Base-by-base conservation (phyloP, 2,113 vertebrate genomes). In the Callipepla californica region DNA sequence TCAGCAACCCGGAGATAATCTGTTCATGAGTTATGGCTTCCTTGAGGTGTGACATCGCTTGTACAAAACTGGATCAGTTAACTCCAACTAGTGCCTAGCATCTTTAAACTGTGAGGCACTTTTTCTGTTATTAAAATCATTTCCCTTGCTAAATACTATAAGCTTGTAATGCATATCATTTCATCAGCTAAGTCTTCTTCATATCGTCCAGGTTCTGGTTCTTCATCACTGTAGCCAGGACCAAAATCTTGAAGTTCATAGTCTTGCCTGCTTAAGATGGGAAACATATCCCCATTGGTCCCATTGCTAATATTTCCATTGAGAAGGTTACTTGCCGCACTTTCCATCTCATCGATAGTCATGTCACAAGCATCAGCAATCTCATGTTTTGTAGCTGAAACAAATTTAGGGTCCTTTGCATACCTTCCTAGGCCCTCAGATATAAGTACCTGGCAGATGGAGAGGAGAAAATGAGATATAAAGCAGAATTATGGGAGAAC, bases 271-370 rank as follows among this genome's bases (percentile, higher is more conserved):
- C 87, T 97, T 79, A 98, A 93, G 92, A 98, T 61, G 6, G 98
- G 98, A 83, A 98, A 98, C 96, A 98, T 94, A 40, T 98, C 98
- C 80, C 98, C 98, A 0, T 98, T 98, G 79, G 98, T 95, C 45
- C 95, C 97, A 4, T 98, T 98, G 45, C 97, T 96, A 55, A 98
- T 96, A 25, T 97, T 98, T 62, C 99, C 98, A 5, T 98, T 99
- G 91, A 99, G 98, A 94, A 99, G 98, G 82, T 98, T 98, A 96
- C 99, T 99, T 76, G 99, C 99, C 16, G 99, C 99, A 26, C 99
- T 99, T 97, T 99, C 99, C 99, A 99, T 99, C 97, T 99, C 99
- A 1, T 99, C 99, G 61, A 99, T 99, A 36, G 99, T 99, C 97
- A 99, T 98, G 97, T 99, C 99, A 94, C 99, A 99, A 3, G 99